Percentiles rank a stretch among this genome's conserved stretches.
These are phyloP conservation scores for Caenorhabditis sp. DNA, from an alignment of 2,888 invertebrate genomes.

Conservation along the genomic window DNA sequence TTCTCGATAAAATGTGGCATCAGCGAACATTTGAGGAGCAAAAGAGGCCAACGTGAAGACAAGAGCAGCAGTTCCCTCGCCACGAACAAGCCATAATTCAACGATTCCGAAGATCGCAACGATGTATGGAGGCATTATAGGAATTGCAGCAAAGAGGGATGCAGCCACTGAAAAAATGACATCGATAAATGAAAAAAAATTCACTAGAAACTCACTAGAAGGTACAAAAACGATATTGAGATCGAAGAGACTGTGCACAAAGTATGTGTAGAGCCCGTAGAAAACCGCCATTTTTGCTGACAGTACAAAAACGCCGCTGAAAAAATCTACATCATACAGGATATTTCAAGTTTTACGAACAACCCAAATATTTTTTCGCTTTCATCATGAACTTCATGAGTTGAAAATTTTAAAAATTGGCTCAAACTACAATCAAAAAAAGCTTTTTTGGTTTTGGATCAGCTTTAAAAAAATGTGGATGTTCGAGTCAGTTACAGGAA, in stretches of 20 bases:
- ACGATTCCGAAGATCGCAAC: conserved; percentile 91
- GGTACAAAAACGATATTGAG: conserved; percentile 88
- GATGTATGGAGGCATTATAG: conserved; percentile 93
- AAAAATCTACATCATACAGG: conserved; percentile 17
- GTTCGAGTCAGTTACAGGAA: too few relatives aligned
- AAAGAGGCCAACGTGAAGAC: conserved; percentile 82
- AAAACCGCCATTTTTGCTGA: conserved; percentile 95
- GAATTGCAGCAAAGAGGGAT: conserved; percentile 90
- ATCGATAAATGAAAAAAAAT: neutral
- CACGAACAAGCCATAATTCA: conserved; percentile 86
- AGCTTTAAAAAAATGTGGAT: too few relatives aligned
- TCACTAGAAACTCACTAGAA: conserved; percentile 49
- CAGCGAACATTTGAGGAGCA: conserved; percentile 88
- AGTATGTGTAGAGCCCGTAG: conserved; percentile 97
- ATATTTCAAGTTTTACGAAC: too few relatives aligned
- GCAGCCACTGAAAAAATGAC: conserved; percentile 79
- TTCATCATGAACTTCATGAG: too few relatives aligned
- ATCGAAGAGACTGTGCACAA: conserved; percentile 91
- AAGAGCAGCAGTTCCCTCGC: conserved; percentile 74
- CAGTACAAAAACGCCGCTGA: conserved; percentile 90
- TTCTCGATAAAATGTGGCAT: conserved; percentile 94
- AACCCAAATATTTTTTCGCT: too few relatives aligned
- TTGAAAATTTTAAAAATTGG: too few relatives aligned
- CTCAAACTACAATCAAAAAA: too few relatives aligned
- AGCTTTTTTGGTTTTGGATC: too few relatives aligned